Conservation (phyloP, 2,888 invertebrate species). For the Lithophane leautieri region DNA sequence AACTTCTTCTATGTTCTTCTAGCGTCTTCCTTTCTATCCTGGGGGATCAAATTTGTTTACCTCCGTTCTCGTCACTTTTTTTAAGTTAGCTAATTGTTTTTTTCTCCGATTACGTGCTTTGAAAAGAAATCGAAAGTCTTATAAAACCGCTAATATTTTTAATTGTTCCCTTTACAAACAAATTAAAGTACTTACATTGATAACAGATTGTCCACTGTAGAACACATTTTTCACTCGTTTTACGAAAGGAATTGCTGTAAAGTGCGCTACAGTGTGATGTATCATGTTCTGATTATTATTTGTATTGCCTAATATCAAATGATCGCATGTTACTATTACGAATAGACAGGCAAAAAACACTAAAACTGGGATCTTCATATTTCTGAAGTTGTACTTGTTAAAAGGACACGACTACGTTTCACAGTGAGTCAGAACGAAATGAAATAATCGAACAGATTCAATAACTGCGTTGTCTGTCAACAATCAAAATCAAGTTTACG, state of each 20-base stretch:
- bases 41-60: neutral
- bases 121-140: neutral
- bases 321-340: slow-evolving; percentile 65
- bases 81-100: neutral
- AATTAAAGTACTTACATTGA: slow-evolving; percentile 72
- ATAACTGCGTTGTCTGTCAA: slow-evolving; percentile 14
- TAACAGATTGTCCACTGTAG: slow-evolving; percentile 71
- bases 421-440: slow-evolving; percentile 33
- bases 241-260: slow-evolving; percentile 70
- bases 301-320: slow-evolving; percentile 74
- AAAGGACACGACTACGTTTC: slow-evolving; percentile 24
- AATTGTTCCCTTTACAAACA: neutral
- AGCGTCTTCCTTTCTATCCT: neutral
- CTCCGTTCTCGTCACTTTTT: neutral
- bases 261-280: slow-evolving; percentile 69
- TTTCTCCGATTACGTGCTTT: neutral
- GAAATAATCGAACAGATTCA: slow-evolving; percentile 26
- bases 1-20: neutral
- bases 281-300: slow-evolving; percentile 69
- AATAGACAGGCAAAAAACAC: slow-evolving; percentile 56
- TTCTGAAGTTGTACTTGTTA: slow-evolving; percentile 25
- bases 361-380: slow-evolving; percentile 67
- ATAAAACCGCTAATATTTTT: neutral
- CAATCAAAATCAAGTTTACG: slow-evolving; percentile 23
- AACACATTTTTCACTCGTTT: slow-evolving; percentile 76